These are phyloP conservation scores for Rhimphoctona megacephalus DNA, from an alignment of 2,888 invertebrate species.

Conservation along the genomic window DNA sequence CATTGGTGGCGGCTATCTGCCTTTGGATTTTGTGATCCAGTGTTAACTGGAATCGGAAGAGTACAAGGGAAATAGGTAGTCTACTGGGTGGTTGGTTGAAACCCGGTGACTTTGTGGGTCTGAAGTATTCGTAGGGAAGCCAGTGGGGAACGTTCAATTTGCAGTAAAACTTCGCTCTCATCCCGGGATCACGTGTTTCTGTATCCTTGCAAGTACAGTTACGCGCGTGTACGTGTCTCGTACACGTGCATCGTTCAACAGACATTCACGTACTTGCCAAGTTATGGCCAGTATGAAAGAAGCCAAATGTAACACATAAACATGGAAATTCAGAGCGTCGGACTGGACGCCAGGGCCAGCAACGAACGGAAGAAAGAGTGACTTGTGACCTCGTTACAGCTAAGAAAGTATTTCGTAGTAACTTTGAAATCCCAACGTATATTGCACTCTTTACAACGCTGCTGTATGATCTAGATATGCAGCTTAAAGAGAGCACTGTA, in stretches of 20 bases:
- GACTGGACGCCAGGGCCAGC: constrained; percentile 17
- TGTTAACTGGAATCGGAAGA: constrained; percentile 2
- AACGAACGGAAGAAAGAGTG: constrained; percentile 15
- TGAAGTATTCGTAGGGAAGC: constrained; percentile 46
- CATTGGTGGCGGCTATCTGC: neutral
- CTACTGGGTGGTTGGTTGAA: constrained; percentile 8
- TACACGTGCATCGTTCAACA: constrained; percentile 23
- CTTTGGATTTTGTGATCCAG: neutral
- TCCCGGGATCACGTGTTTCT: constrained; percentile 6
- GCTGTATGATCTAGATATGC: constrained; percentile 46
- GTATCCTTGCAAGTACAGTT: constrained; percentile 9
- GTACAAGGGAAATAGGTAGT: constrained; percentile 22
- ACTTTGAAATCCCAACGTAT: constrained; percentile 25
- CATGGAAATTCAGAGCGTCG: constrained; percentile 41
- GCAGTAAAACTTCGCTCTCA: constrained; percentile 63
- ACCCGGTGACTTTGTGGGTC: constrained; percentile 7
- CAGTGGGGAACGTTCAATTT: constrained; percentile 60
- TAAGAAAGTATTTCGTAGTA: constrained; percentile 37
- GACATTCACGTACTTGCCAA: constrained; percentile 35
- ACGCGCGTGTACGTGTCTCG: constrained; percentile 7
- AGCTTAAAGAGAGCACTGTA: constrained; percentile 9
- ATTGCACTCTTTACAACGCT: neutral
- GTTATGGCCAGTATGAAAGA: constrained; percentile 46
- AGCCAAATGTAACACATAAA: constrained; percentile 51
- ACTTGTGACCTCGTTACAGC: constrained; percentile 51